A percentile compares a stretch with the other conserved stretches of the same genome.
phyloP scores from a whole-genome alignment of 2,888 invertebrate genomes.

The Empis stercorea region DNA sequence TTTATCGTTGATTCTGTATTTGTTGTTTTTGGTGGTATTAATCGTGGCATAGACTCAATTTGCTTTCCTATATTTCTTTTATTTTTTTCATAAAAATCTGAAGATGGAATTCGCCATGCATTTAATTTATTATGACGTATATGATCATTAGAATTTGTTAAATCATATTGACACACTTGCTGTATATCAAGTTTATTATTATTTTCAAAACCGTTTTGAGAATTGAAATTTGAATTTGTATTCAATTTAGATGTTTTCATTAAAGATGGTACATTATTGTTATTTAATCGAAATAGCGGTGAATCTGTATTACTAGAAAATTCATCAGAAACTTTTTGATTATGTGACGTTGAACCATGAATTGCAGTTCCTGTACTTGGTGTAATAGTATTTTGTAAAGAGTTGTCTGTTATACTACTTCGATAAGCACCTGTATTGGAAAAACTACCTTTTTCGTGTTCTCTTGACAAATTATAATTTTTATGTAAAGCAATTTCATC shows the following conservation, averaged over 20 bases:
- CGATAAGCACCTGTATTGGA: too few relatives aligned
- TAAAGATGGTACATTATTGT: not conserved
- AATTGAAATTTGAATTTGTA: not conserved
- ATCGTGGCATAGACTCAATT: not conserved
- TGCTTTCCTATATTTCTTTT: not conserved
- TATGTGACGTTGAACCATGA: not conserved
- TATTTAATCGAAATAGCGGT: not conserved
- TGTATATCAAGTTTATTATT: not conserved
- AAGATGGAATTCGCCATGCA: conserved; percentile 1
- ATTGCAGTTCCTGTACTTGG: not conserved
- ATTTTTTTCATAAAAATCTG: not conserved
- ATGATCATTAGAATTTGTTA: not conserved
- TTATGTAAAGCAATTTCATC: too few relatives aligned
- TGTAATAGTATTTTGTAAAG: not conserved
- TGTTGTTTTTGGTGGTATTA: not conserved
- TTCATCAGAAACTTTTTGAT: too few relatives aligned
- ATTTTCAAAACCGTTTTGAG: not conserved
- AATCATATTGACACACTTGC: not conserved
- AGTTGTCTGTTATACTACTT: too few relatives aligned
- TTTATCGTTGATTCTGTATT: not conserved
- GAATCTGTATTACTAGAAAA: too few relatives aligned
- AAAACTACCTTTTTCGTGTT: too few relatives aligned
- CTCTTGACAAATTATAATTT: too few relatives aligned
- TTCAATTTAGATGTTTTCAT: not conserved
- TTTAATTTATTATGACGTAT: not conserved